Conservation (phyloP, 2,888 invertebrate genomes). For the Thereva nobilitata region DNA sequence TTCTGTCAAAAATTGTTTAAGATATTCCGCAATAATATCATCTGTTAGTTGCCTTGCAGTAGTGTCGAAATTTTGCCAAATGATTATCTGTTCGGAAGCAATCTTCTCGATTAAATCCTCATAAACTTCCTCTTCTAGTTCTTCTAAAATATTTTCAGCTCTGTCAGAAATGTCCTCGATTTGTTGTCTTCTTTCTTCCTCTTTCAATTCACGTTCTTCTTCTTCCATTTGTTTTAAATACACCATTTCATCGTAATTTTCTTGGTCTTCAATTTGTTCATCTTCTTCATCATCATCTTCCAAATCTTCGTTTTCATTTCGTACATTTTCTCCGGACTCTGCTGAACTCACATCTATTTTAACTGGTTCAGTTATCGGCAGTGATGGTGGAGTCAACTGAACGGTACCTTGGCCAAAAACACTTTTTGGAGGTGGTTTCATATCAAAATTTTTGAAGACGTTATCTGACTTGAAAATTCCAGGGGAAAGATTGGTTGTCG, state of each 20-base stretch:
- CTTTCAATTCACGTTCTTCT: constrained; percentile 43
- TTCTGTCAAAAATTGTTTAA: constrained; percentile 34
- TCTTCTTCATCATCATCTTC: background rate
- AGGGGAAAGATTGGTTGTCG: background rate
- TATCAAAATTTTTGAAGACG: constrained; percentile 36
- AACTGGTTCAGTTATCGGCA: background rate
- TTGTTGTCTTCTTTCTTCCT: constrained; percentile 43
- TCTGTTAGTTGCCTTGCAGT: constrained; percentile 41
- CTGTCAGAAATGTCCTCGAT: constrained; percentile 38
- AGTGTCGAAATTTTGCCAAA: constrained; percentile 44
- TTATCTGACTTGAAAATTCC: constrained; percentile 21
- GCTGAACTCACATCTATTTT: background rate
- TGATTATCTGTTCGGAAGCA: constrained; percentile 46
- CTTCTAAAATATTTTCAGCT: constrained; percentile 32
- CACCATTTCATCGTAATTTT: constrained; percentile 40
- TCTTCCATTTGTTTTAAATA: constrained; percentile 41
- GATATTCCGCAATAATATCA: constrained; percentile 45
- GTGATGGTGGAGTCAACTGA: background rate
- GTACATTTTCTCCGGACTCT: constrained; percentile 37
- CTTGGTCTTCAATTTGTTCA: background rate
- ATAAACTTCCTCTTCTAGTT: constrained; percentile 13
- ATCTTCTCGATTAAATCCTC: constrained; percentile 45
- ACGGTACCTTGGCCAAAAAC: background rate
- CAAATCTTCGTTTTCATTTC: constrained; percentile 34
- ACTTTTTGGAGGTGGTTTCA: background rate